Percentiles rank a stretch among this genome's conserved stretches.
These are phyloP conservation scores for Pseudolaguvia tuberculata DNA, from an alignment of 2,113 vertebrate genomes.

Conservation along the genomic window DNA sequence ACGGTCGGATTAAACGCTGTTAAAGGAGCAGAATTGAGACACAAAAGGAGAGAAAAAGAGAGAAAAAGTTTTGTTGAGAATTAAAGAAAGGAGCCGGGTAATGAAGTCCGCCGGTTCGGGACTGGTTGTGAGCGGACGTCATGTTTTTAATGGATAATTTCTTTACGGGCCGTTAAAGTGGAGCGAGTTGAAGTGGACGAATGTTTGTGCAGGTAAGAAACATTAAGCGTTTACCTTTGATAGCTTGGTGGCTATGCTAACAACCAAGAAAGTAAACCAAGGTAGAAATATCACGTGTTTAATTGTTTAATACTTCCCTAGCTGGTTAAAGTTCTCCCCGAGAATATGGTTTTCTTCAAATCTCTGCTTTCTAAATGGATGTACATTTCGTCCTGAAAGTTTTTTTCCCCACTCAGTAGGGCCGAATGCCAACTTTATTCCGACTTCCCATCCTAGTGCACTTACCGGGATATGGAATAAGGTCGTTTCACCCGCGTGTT, in stretches of 20 bases:
- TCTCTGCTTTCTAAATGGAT: not conserved
- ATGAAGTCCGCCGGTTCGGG: not conserved
- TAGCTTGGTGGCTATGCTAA: constrained; percentile 16
- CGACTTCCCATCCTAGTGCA: not conserved
- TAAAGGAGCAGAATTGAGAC: constrained; percentile 41
- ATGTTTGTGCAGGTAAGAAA: constrained; percentile 55
- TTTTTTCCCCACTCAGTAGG: not conserved
- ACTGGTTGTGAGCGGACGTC: no score
- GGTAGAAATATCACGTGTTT: not conserved
- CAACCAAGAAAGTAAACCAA: not conserved
- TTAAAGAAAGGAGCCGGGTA: not conserved
- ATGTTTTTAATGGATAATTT: constrained; percentile 22
- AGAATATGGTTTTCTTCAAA: not conserved
- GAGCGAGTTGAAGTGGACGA: constrained; percentile 37
- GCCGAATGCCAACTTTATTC: not conserved
- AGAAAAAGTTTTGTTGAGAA: constrained; percentile 45
- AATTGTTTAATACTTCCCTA: no score
- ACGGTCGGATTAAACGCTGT: constrained; percentile 29
- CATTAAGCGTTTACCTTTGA: constrained; percentile 33
- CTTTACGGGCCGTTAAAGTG: not conserved
- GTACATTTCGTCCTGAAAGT: not conserved
- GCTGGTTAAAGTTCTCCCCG: not conserved
- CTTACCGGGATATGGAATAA: not conserved
- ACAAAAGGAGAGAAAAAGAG: constrained; percentile 46
- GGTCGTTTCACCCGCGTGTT: not conserved